Evolutionary conservation across 2,888 invertebrate genomes (phyloP).

Genomic region (Epinotia ramella): DNA sequence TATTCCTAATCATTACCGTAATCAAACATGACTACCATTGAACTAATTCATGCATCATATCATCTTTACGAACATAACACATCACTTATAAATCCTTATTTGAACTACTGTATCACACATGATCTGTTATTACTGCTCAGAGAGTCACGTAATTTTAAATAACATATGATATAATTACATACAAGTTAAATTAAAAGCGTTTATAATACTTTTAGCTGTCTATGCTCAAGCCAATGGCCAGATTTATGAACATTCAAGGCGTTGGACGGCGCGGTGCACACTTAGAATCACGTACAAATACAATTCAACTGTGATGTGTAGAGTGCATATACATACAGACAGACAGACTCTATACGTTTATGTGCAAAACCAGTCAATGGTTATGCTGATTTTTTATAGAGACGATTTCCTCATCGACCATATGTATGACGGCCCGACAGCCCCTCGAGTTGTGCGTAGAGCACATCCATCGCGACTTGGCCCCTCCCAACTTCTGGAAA

Average conservation of each 20-base stretch:
- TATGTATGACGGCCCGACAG: constrained; percentile 51
- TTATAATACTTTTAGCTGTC: too few relatives aligned
- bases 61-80: neutral
- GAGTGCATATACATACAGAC: neutral
- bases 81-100: neutral
- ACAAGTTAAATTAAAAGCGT: too few relatives aligned
- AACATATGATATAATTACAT: too few relatives aligned
- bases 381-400: constrained; percentile 49
- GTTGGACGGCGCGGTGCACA: too few relatives aligned
- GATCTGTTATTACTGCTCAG: neutral
- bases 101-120: neutral
- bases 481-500: constrained; percentile 38
- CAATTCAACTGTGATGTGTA: neutral
- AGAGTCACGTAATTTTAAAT: too few relatives aligned
- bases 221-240: too few relatives aligned
- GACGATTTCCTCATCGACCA: constrained; percentile 47
- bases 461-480: constrained; percentile 51
- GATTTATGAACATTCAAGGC: too few relatives aligned
- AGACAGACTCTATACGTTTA: too few relatives aligned
- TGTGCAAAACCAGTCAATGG: constrained; percentile 35
- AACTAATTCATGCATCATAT: too few relatives aligned
- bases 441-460: constrained; percentile 49
- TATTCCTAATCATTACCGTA: neutral
- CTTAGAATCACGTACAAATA: too few relatives aligned
- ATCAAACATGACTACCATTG: too few relatives aligned